Base-by-base conservation (phyloP, 2,888 invertebrate species). In the Conistra vaccinii region DNA sequence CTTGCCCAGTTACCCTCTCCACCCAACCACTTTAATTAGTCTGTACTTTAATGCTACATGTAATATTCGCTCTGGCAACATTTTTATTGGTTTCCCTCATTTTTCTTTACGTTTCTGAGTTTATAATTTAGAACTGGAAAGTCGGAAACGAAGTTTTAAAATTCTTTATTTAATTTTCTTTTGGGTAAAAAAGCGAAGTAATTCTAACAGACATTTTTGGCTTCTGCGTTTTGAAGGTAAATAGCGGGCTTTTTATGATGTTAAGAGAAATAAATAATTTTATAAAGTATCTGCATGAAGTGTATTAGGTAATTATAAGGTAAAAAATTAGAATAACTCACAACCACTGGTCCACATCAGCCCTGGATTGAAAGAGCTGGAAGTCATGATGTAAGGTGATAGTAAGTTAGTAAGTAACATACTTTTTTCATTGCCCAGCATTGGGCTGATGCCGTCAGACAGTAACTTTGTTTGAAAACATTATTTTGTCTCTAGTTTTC, bases 11-110 rank as follows among this genome's bases (percentile, higher is more conserved):
- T 62, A 35, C 65, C 70, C 63, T 73, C 53, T 53, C 42, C 53
- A 53, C 60, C 61, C 70, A 71, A 73, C 73, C 66, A 82, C 78
- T 79, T 85, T 83, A 86, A 88, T 88, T 88, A 88, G 72, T 78
- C 69, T 61, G 69, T 84, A 70, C 83, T 87, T 85, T 83, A 83
- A 72, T 80, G 78, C 70, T 67, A 74, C 73, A 78, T 69, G 79
- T 70, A 70, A 83, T 76, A 73, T 87, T 85, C 55, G 60, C 60
- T 32, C 63, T 62, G 68, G 74, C 71, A 71, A 84, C 66, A 65
- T 80, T 78, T 84, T 85, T 86, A 78, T 76, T 73, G 78, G 75
- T 55, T 65, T 81, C 51, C 29, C 63, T 68, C 62, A 69, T 81
- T 81, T 76, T 55, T 62, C 39, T 61, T 73, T 81, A 67, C 78